Conservation (phyloP, 2,888 invertebrate species). For the Sphinx pinastri region DNA sequence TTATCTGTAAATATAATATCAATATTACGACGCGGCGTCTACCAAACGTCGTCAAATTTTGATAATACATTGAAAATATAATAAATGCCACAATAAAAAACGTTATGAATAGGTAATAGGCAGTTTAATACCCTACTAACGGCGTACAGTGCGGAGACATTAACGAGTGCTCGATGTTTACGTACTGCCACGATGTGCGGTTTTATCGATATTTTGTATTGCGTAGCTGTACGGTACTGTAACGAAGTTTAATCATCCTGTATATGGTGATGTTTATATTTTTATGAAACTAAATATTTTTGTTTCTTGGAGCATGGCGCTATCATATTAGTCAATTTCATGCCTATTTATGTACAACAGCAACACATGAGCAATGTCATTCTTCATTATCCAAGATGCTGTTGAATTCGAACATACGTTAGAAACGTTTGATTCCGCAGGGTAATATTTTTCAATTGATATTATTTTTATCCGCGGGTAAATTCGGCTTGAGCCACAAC, state of each 20-base stretch:
- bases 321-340: too few species aligned
- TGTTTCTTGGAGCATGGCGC: too few species aligned
- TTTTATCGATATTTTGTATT: constrained; percentile 3
- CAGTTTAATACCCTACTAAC: constrained; percentile 66
- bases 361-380: too few species aligned
- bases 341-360: too few species aligned
- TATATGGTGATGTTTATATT: too few species aligned
- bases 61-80: constrained; percentile 24
- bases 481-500: constrained; percentile 22
- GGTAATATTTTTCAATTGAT: constrained; percentile 46
- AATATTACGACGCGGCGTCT: not conserved
- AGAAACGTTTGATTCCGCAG: not conserved
- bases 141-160: constrained; percentile 47
- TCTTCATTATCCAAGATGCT: too few species aligned
- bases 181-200: not conserved
- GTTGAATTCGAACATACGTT: not conserved
- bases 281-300: too few species aligned
- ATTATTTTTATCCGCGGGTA: constrained; percentile 43
- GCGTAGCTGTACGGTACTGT: not conserved
- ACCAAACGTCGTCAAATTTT: constrained; percentile 1
- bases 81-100: constrained; percentile 26
- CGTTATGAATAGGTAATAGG: constrained; percentile 65
- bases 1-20: not conserved
- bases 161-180: constrained; percentile 42
- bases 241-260: too few species aligned